A percentile compares a stretch with the other conserved stretches of the same genome.
Conservation (phyloP, 2,113 vertebrate genomes). For the Caracal caracal region DNA sequence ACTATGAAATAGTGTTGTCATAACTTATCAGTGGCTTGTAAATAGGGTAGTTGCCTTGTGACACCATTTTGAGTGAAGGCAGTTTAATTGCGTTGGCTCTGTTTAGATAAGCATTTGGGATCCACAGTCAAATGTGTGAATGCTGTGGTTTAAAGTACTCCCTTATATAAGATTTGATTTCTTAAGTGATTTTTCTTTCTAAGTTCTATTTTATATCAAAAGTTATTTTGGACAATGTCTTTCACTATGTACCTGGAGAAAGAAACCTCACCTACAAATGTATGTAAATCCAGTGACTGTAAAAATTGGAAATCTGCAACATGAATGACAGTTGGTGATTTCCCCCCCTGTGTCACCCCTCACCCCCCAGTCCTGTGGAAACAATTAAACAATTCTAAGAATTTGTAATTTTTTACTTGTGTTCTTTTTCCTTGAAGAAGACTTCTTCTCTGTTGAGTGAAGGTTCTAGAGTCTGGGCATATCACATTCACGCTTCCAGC, state of each 20-base stretch:
- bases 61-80: slow-evolving; percentile 77
- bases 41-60: slow-evolving; percentile 65
- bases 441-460: slow-evolving; percentile 51
- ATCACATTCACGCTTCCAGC: background rate
- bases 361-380: background rate
- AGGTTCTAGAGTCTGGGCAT: slow-evolving; percentile 39
- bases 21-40: slow-evolving; percentile 61
- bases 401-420: slow-evolving; percentile 68
- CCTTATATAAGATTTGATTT: slow-evolving; percentile 75
- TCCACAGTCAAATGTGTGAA: slow-evolving; percentile 67
- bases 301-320: background rate
- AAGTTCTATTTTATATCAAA: slow-evolving; percentile 72
- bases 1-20: slow-evolving; percentile 69
- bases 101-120: slow-evolving; percentile 75
- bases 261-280: slow-evolving; percentile 61
- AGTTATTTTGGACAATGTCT: slow-evolving; percentile 76
- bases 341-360: background rate
- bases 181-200: slow-evolving; percentile 72
- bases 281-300: slow-evolving; percentile 24
- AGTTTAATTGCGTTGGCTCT: slow-evolving; percentile 68
- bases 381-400: slow-evolving; percentile 75
- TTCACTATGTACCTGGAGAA: slow-evolving; percentile 48
- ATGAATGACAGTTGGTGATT: background rate
- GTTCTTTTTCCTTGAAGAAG: slow-evolving; percentile 69
- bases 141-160: slow-evolving; percentile 73